Evolutionary conservation across 1,140 invertebrate species (phyloP), one percentile per base, ranked within the genome.

Genomic region (Brachionus koreanus): DNA sequence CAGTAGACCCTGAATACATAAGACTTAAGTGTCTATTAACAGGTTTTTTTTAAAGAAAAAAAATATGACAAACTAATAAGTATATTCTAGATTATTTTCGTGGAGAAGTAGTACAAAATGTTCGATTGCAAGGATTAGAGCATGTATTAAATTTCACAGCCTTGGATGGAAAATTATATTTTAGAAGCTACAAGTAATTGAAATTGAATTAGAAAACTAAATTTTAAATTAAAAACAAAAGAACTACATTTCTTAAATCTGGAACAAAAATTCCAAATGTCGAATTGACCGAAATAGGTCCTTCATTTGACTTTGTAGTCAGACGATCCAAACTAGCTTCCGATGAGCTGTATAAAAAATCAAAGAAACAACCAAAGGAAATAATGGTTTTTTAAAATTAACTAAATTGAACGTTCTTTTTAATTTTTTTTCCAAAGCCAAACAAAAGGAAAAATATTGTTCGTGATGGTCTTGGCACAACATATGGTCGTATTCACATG

Each of bases 251-350:
- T 9, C 97, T 97, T 87, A 98, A 98, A 87, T 96, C 95, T 83
- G 94, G 95, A 0, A 91, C 91, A 81, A 92, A 91, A 86, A 93
- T 91, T 83, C 96, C 97, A 6, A 91, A 93, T 84, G 92, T 97
- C 83, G 96, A 98, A 90, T 88, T 98, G 16, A 92, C 93, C 86
- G 95, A 98, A 91, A 95, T 97, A 85, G 96, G 96, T 39, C 97
- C 97, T 61, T 92, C 93, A n/a, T 91, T 95, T 83, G 94, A 98
- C 89, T 93, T 98, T 57, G 90, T 90, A 25, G 86, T 98, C 0
- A 91, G 95, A 83, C 90, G 97, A 84, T 93, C 91, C 2, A 94
- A 95, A 88, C 89, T 98, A 43, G 95, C 95, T 0, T 94, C 94
- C 0, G 93, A 94, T 85, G 94, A 96, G 88, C 88, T 98, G 0